Base-by-base conservation (phyloP, 2,888 invertebrate genomes). In the Galerucella nymphaeae region DNA sequence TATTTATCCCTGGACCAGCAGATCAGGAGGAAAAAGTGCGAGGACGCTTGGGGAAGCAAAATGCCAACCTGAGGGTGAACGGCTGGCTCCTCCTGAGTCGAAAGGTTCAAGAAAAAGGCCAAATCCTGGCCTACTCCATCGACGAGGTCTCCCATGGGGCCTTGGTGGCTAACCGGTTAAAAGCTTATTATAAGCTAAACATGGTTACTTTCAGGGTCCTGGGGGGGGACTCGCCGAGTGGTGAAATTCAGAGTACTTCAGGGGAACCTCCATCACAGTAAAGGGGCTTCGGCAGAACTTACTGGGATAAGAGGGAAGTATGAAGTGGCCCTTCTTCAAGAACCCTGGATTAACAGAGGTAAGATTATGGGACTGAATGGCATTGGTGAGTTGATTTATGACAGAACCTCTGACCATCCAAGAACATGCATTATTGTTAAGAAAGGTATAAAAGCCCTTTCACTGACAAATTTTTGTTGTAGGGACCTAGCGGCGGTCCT, bases 21-120 rank as follows among this genome's bases (percentile, higher is more conserved):
- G 11, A 42, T 10, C 42, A 42, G 23, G 42, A 42, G 8, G 42
- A 42, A 42, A 42, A 42, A 42, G 42, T 42, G 5, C 42, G 42
- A 45, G n/a, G 42, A 23, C 57, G 57, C 10, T 41, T 58, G 14
- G 66, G 41, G 13, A 55, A 53, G 23, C 53, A 65, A 23, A 65
- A 53, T 20, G 14, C 53, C 8, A 8, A 53, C 65, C 65, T 53
- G 14, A 65, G 20, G 23, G 65, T 65, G 53, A 55, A 30, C 53
- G 55, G 64, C 55, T 66, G 66, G 57, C 59, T 67, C 18, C 59
- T 67, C 45, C 59, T 67, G 23, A 67, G 45, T 41, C 16, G 58
- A 16, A 66, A 66, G 42, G 11, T 9, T 6, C 57, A 66, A 42
- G 55, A 57, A 57, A 16, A 18, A 13, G 57, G 16, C 11, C 67